Evolutionary conservation across 2,113 vertebrate species (phyloP), one percentile per base, ranked within the genome.

Genomic region (Pygoscelis antarcticus): DNA sequence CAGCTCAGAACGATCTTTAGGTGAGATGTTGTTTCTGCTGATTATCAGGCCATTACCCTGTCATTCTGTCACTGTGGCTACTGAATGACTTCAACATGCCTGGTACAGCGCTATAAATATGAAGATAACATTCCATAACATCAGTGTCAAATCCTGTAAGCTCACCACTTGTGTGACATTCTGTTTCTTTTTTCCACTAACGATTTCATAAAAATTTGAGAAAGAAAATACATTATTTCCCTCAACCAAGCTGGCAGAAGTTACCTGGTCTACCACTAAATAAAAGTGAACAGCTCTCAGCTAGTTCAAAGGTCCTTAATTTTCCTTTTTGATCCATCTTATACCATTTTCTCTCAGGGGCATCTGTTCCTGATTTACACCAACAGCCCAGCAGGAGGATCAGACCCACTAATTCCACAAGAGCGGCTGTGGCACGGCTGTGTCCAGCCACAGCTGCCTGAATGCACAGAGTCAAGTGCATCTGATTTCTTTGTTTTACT

Each of bases 401-500:
- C 47, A 72, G 46, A 25, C 5, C 19, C 57, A 34, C 54, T 64
- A 46, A 49, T 82, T 92, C 81, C 62, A 40, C 27, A 20, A 15
- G 65, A 89, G 61, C 2, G 23, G 29, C 44, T 29, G 83, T 65
- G 85, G 74, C 47, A 17, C 0, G 7, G 65, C 42, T n/a, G 26
- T n/a, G 72, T 64, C 83, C 74, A 71, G 93, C 61, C 90, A n/a
- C 62, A 40, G 62, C 65, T 95, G 90, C 78, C 79, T 79, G 71
- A 84, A 81, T 1, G 29, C 93, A 66, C 54, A 14, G 68, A 71
- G 91, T 95, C 88, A 80, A 90, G 87, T 71, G 58, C 84, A 44
- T 83, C 87, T 21, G 40, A 93, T 89, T 93, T 81, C 86, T 96
- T 89, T 90, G 76, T 96, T 97, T 97, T 94, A 52, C 94, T 42